Evolutionary conservation across 2,888 invertebrate species (phyloP).

Genomic region (Tiliacea aurago): DNA sequence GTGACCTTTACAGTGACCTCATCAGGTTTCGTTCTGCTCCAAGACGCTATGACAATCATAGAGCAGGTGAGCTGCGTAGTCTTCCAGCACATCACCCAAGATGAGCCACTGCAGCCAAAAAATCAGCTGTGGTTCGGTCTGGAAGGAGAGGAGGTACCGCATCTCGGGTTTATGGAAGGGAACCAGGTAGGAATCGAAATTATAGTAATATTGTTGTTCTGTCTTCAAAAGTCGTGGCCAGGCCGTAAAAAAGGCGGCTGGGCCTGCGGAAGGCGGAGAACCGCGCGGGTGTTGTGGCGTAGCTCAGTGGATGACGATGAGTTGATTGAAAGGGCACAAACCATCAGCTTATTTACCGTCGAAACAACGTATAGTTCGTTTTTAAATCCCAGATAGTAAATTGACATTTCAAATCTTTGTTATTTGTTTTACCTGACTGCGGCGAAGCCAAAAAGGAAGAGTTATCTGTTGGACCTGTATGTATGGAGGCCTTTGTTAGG

Average conservation of each 20-base stretch:
- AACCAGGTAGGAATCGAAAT: constrained; percentile 9
- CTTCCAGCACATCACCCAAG: background rate
- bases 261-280: background rate
- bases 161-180: constrained; percentile 13
- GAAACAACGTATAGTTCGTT: too few relatives aligned
- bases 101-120: constrained; percentile 6
- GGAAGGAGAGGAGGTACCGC: constrained; percentile 18
- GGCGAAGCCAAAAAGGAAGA: too few relatives aligned
- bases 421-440: too few relatives aligned
- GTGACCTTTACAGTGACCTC: background rate
- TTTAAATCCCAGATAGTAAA: too few relatives aligned
- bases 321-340: too few relatives aligned
- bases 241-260: background rate
- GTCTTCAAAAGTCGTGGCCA: too few relatives aligned
- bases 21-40: background rate
- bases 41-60: background rate
- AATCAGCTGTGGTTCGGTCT: constrained; percentile 14
- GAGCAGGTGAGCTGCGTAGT: constrained; percentile 12
- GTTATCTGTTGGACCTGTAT: too few relatives aligned
- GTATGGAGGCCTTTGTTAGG: too few relatives aligned
- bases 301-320: too few relatives aligned
- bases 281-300: too few relatives aligned
- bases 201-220: background rate
- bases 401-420: too few relatives aligned
- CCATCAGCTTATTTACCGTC: too few relatives aligned